Evolutionary conservation across 2,797 vertebrate genomes (phyloP).

Genomic region (Crocidura indochinensis): DNA sequence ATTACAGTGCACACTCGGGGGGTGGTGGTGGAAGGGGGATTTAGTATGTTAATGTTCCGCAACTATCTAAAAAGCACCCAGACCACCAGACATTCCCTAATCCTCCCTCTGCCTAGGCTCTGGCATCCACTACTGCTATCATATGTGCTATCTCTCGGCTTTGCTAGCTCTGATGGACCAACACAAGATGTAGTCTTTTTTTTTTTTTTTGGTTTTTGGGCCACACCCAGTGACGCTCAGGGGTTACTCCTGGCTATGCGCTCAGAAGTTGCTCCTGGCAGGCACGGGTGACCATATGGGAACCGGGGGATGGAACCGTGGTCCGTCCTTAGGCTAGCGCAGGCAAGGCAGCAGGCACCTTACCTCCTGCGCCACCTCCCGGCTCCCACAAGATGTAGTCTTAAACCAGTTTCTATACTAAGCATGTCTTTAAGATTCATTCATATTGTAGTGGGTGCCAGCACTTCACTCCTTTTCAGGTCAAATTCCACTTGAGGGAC

Average conservation of each 20-base stretch:
- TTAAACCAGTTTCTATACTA: constrained; percentile 16
- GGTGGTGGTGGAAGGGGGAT: too few species aligned
- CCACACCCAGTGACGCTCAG: too few species aligned
- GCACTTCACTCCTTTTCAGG: background rate
- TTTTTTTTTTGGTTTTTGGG: too few species aligned
- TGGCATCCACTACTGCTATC: background rate
- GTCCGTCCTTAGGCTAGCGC: too few species aligned
- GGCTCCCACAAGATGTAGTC: too few species aligned
- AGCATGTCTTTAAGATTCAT: background rate
- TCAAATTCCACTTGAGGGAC: constrained; percentile 28
- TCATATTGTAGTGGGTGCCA: background rate
- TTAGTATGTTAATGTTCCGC: background rate
- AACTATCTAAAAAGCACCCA: background rate
- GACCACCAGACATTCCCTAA: background rate
- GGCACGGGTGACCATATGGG: too few species aligned
- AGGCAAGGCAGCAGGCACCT: too few species aligned
- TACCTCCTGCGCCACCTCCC: too few species aligned
- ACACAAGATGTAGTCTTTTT: background rate
- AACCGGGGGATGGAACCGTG: too few species aligned
- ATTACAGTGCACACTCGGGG: background rate
- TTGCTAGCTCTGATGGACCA: constrained; percentile 5
- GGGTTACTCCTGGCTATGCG: too few species aligned
- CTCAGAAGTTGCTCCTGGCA: too few species aligned
- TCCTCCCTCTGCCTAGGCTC: background rate
- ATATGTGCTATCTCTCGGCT: constrained; percentile 7